Conservation (phyloP, 2,113 vertebrate species). For the Apus apus region DNA sequence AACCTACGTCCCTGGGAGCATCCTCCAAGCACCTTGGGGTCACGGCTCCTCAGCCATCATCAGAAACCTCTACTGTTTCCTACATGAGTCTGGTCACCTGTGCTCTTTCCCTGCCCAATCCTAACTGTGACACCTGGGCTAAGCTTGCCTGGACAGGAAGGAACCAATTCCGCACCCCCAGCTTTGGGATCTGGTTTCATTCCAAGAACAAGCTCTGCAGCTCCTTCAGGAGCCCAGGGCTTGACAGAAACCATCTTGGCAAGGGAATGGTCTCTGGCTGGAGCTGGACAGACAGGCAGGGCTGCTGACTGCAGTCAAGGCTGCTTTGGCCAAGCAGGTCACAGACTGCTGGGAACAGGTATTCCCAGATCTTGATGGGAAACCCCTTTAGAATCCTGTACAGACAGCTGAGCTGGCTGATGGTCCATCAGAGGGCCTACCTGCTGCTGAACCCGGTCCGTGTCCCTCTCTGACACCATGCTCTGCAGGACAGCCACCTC, state of each 20-base stretch:
- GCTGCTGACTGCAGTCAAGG: background rate
- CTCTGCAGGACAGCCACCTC: conserved; percentile 50
- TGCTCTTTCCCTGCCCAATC: background rate
- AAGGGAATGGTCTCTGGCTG: background rate
- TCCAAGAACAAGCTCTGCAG: background rate
- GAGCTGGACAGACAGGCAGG: background rate
- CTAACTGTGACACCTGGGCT: fast-evolving
- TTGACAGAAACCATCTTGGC: background rate
- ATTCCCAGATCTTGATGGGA: background rate
- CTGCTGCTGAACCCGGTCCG: conserved; percentile 53
- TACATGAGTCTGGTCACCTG: background rate
- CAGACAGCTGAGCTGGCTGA: fast-evolving
- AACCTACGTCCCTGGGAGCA: background rate
- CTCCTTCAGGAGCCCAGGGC: fast-evolving
- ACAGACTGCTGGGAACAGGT: background rate
- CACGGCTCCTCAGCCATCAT: fast-evolving
- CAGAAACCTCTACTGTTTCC: background rate
- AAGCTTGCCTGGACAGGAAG: fast-evolving
- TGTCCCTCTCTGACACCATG: conserved; percentile 69
- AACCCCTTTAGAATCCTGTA: background rate
- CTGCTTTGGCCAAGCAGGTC: background rate
- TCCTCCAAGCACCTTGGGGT: background rate
- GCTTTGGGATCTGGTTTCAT: background rate
- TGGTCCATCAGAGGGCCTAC: conserved; percentile 12
- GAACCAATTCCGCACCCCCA: background rate